Percentiles rank a stretch among this genome's conserved stretches.
Evolutionary conservation across 2,888 invertebrate genomes (phyloP).

Genomic region (Drosophila fungiperda): DNA sequence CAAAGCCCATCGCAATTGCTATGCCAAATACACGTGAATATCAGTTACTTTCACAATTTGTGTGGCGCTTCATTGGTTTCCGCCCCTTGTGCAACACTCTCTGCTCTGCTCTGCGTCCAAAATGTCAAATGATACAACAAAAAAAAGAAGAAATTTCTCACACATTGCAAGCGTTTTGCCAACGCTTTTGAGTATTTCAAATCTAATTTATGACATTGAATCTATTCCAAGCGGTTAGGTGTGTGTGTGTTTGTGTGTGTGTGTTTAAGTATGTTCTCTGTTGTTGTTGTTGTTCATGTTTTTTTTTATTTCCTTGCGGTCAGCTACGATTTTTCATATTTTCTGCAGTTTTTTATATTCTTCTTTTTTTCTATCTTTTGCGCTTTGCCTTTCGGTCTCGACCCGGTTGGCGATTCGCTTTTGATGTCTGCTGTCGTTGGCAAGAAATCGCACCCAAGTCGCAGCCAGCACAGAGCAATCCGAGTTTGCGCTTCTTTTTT

Average conservation of each 20-base stretch:
- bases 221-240: conserved; percentile 60
- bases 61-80: conserved; percentile 61
- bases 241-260: conserved; percentile 10
- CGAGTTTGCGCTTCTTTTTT: conserved; percentile 25
- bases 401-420: conserved; percentile 44
- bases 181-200: conserved; percentile 77
- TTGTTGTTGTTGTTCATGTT: conserved; percentile 11
- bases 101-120: conserved; percentile 22
- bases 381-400: conserved; percentile 39
- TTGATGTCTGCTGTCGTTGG: conserved; percentile 73
- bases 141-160: conserved; percentile 64
- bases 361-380: conserved; percentile 24
- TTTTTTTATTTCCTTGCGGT: conserved; percentile 48
- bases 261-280: conserved; percentile 23
- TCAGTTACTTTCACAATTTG: conserved; percentile 71
- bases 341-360: conserved; percentile 58
- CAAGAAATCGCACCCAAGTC: conserved; percentile 69
- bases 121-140: conserved; percentile 42
- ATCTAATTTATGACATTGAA: conserved; percentile 81
- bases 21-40: conserved; percentile 77
- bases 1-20: conserved; percentile 65
- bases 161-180: conserved; percentile 55
- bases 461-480: conserved; percentile 35
- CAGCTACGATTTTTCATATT: conserved; percentile 78
- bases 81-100: background rate